Evolutionary conservation across 1,140 invertebrate species (phyloP).

Genomic region (Centruroides vittatus): DNA sequence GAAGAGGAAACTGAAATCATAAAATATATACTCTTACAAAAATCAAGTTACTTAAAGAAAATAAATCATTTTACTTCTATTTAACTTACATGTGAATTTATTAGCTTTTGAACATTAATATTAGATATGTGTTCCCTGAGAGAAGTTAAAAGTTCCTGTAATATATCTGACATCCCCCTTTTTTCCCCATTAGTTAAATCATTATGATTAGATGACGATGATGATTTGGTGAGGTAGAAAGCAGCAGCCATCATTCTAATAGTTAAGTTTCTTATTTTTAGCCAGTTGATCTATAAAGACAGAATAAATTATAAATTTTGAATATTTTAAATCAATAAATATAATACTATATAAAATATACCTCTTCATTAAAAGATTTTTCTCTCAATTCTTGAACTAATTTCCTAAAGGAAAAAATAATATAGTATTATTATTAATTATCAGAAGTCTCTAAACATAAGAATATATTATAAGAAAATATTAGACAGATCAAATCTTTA

Average conservation of each 20-base stretch:
- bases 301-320: background rate
- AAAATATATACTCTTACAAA: background rate
- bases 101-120: conserved; percentile 1
- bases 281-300: conserved; percentile 24
- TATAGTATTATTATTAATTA: too few relatives aligned
- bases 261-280: conserved; percentile 22
- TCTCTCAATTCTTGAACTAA: conserved; percentile 20
- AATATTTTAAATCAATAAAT: background rate
- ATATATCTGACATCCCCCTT: conserved; percentile 14
- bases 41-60: background rate
- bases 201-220: conserved; percentile 12
- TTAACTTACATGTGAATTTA: conserved; percentile 3
- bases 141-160: conserved; percentile 18
- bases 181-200: conserved; percentile 16
- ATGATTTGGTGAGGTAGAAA: conserved; percentile 19
- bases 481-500: too few relatives aligned
- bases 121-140: conserved; percentile 15
- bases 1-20: conserved; percentile 20
- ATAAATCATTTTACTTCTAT: background rate
- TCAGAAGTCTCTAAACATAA: too few relatives aligned
- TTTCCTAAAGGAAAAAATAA: conserved; percentile 14
- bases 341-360: conserved; percentile 9
- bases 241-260: conserved; percentile 24
- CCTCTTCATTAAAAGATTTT: conserved; percentile 25
- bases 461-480: too few relatives aligned